These are phyloP conservation scores for Scrobipalpa costella DNA, from an alignment of 2,888 invertebrate species.

Conservation along the genomic window DNA sequence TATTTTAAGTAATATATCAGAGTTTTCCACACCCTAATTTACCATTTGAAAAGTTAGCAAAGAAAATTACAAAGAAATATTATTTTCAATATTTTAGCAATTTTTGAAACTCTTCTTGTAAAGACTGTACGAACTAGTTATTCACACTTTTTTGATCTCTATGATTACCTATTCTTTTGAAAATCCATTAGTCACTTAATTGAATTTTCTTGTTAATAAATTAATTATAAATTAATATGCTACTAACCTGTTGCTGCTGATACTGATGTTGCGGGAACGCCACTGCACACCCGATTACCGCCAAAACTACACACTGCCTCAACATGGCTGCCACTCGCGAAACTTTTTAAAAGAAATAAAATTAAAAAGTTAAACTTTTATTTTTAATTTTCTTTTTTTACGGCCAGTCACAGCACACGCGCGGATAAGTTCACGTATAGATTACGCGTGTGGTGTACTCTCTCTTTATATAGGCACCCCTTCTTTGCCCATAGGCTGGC, in stretches of 20 bases:
- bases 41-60: too few relatives aligned
- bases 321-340: constrained; percentile 67
- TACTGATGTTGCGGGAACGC: constrained; percentile 65
- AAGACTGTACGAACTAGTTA: too few relatives aligned
- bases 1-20: too few relatives aligned
- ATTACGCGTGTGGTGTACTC: constrained; percentile 62
- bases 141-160: too few relatives aligned
- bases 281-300: constrained; percentile 63
- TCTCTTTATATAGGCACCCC: constrained; percentile 78
- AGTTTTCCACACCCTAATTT: too few relatives aligned
- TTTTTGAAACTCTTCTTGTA: too few relatives aligned
- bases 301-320: constrained; percentile 64
- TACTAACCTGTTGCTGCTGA: constrained; percentile 66
- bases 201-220: too few relatives aligned
- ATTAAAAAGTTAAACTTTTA: constrained; percentile 25
- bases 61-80: too few relatives aligned
- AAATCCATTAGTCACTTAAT: too few relatives aligned
- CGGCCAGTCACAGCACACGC: constrained; percentile 57
- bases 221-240: too few relatives aligned
- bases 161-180: too few relatives aligned
- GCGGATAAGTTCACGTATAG: constrained; percentile 60
- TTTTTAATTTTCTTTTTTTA: constrained; percentile 23
- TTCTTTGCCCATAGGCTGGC: constrained; percentile 58
- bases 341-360: constrained; percentile 36
- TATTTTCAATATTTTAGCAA: too few relatives aligned